A percentile compares a stretch with the other conserved stretches of the same genome.
These are phyloP conservation scores for Drosophila rufa DNA, from an alignment of 1,140 invertebrate species.

Conservation along the genomic window DNA sequence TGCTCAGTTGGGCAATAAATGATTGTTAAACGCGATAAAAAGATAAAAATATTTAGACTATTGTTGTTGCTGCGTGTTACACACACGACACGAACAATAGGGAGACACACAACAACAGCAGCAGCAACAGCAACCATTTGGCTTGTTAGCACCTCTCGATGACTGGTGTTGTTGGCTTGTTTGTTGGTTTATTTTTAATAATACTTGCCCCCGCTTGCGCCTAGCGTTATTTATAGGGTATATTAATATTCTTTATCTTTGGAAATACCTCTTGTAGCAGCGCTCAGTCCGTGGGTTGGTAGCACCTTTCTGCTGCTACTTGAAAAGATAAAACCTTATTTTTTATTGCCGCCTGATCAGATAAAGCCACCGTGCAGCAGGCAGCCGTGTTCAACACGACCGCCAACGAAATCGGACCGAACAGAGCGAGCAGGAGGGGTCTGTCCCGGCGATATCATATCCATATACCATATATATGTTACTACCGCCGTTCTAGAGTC, in stretches of 20 bases:
- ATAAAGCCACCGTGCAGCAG: slow-evolving; percentile 84
- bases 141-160: slow-evolving; percentile 76
- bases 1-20: slow-evolving; percentile 79
- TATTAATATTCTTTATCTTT: slow-evolving; percentile 85
- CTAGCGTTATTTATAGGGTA: slow-evolving; percentile 79
- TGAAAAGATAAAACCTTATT: slow-evolving; percentile 85
- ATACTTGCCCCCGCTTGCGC: slow-evolving; percentile 60
- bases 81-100: slow-evolving; percentile 44
- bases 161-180: slow-evolving; percentile 36
- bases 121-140: slow-evolving; percentile 54
- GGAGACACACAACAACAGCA: slow-evolving; percentile 29
- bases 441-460: slow-evolving; percentile 71
- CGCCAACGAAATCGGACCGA: slow-evolving; percentile 26
- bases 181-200: slow-evolving; percentile 75
- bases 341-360: slow-evolving; percentile 84
- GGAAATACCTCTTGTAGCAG: slow-evolving; percentile 65
- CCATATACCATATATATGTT: slow-evolving; percentile 59
- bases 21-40: slow-evolving; percentile 83
- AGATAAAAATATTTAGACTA: slow-evolving; percentile 80
- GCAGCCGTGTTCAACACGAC: slow-evolving; percentile 67
- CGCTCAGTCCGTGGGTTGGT: slow-evolving; percentile 63
- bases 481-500: slow-evolving; percentile 49
- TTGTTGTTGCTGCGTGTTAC: slow-evolving; percentile 76
- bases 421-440: slow-evolving; percentile 12
- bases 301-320: slow-evolving; percentile 84